Evolutionary conservation across 2,113 vertebrate genomes (phyloP).

Genomic region (Leptodactylus fuscus): DNA sequence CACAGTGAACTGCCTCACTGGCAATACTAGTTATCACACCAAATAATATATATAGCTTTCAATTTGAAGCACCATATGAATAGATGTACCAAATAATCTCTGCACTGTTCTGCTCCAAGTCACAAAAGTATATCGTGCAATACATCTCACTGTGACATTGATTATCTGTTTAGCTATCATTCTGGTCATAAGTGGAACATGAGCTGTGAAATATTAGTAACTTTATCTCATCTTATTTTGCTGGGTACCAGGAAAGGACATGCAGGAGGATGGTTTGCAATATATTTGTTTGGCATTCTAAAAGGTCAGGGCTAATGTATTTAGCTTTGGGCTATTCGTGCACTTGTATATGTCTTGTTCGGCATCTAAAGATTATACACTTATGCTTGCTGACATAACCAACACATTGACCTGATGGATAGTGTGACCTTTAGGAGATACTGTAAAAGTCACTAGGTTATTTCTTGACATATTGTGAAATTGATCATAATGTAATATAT

Average conservation of each 20-base stretch:
- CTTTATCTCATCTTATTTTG: not conserved
- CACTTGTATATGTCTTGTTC: conserved; percentile 2
- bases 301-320: conserved; percentile 22
- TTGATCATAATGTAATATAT: not conserved
- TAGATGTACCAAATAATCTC: conserved; percentile 2
- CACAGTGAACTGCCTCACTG: conserved; percentile 35
- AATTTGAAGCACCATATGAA: conserved; percentile 37
- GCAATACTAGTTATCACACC: conserved; percentile 17
- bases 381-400: conserved; percentile 15
- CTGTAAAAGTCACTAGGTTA: not conserved
- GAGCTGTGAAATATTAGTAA: conserved; percentile 30
- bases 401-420: conserved; percentile 29
- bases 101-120: conserved; percentile 22
- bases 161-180: conserved; percentile 39
- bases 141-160: conserved; percentile 20
- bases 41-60: conserved; percentile 39
- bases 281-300: not conserved
- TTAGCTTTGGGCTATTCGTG: conserved; percentile 11
- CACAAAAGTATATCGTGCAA: conserved; percentile 10
- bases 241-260: not conserved
- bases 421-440: conserved; percentile 14
- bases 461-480: conserved; percentile 9
- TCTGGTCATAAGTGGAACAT: conserved; percentile 30
- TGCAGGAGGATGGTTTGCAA: not conserved
- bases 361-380: conserved; percentile 20